Conservation (phyloP, 2,797 vertebrate genomes). For the Paguma larvata region DNA sequence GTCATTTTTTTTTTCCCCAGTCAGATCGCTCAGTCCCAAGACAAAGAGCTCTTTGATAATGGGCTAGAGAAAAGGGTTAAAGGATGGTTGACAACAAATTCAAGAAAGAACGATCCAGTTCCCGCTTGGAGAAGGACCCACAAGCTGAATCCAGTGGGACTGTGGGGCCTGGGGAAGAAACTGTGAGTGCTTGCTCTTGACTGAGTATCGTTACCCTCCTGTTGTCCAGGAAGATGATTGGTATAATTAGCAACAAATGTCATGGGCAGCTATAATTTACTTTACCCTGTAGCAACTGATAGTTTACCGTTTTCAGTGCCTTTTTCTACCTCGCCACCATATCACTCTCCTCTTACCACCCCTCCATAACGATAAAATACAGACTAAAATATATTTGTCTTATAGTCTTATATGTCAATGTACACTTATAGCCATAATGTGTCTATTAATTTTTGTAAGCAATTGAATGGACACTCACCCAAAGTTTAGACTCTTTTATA, state of each 20-base stretch:
- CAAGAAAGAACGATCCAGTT: constrained; percentile 36
- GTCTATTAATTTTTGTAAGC: not conserved
- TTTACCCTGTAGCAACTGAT: constrained; percentile 58
- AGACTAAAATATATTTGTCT: constrained; percentile 34
- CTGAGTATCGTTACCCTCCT: constrained; percentile 67
- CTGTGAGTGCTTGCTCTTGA: constrained; percentile 57
- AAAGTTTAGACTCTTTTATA: constrained; percentile 29
- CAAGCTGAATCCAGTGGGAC: not conserved
- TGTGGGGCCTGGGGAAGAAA: constrained; percentile 53
- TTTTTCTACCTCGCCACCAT: not conserved
- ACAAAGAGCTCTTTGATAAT: constrained; percentile 41
- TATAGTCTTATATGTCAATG: not conserved
- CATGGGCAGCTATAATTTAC: constrained; percentile 63
- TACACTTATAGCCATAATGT: not conserved
- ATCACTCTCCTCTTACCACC: not conserved
- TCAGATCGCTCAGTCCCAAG: constrained; percentile 10
- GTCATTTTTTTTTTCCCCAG: not conserved
- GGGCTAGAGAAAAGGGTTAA: constrained; percentile 50
- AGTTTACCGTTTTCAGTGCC: constrained; percentile 56
- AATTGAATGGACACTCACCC: not conserved
- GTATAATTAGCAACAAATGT: constrained; percentile 77
- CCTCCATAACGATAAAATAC: not conserved
- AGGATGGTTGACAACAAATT: constrained; percentile 54
- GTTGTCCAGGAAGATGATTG: constrained; percentile 73
- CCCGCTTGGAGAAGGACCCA: not conserved